These are phyloP conservation scores for Ivindomyrus marchei DNA, from an alignment of 2,113 vertebrate genomes.

Conservation along the genomic window DNA sequence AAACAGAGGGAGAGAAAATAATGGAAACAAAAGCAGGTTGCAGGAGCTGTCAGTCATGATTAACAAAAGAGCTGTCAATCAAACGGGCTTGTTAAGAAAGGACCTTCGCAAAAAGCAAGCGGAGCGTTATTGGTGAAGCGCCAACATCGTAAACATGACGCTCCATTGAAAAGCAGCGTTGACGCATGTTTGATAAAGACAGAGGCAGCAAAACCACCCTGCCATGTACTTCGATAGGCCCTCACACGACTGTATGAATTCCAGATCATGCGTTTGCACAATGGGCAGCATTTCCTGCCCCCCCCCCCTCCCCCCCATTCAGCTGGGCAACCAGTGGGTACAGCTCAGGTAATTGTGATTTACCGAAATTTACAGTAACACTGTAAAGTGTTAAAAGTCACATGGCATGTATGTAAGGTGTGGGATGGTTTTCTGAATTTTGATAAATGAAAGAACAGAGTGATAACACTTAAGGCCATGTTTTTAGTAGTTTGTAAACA, in stretches of 20 bases:
- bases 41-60: constrained; percentile 31
- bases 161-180: not conserved
- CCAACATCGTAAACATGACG: not conserved
- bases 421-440: not conserved
- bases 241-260: not conserved
- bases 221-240: not conserved
- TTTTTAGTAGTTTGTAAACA: no score
- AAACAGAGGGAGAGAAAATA: not conserved
- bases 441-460: not conserved
- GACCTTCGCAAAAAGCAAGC: not conserved
- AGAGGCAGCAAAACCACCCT: not conserved
- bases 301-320: not conserved
- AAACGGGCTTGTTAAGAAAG: not conserved
- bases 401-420: not conserved
- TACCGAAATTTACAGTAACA: not conserved
- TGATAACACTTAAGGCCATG: not conserved
- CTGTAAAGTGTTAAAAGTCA: not conserved
- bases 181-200: not conserved
- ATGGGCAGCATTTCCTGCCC: not conserved
- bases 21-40: not conserved
- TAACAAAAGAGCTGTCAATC: constrained; percentile 15
- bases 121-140: not conserved
- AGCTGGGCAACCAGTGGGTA: not conserved
- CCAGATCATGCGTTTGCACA: not conserved
- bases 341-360: not conserved